Conservation (phyloP, 1,140 invertebrate species). For the Drosophila cardini region DNA sequence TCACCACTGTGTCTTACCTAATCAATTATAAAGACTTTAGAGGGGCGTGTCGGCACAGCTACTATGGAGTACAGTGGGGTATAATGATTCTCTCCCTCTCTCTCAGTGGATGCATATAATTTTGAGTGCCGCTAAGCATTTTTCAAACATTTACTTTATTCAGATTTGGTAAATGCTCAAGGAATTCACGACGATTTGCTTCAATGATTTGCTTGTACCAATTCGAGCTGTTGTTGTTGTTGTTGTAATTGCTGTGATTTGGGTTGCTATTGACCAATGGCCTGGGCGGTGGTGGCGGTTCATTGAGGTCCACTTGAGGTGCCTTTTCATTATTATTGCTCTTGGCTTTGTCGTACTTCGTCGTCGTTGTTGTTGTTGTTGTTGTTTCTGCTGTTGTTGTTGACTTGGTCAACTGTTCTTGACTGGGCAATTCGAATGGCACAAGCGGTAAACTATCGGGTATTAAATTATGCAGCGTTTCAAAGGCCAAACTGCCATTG, state of each 20-base stretch:
- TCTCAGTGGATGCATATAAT: neutral
- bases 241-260: too few relatives aligned
- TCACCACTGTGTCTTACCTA: conserved; percentile 53
- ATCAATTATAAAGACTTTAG: conserved; percentile 35
- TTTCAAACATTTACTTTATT: conserved; percentile 46
- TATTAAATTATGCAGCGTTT: conserved; percentile 65
- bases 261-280: conserved; percentile 46
- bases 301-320: conserved; percentile 41
- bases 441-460: conserved; percentile 69
- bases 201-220: conserved; percentile 75
- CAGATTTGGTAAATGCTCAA: conserved; percentile 67
- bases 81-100: neutral
- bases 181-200: conserved; percentile 76
- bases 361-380: conserved; percentile 10
- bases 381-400: conserved; percentile 1
- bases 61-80: conserved; percentile 11
- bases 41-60: conserved; percentile 38
- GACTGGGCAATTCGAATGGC: conserved; percentile 64
- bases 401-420: conserved; percentile 26
- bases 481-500: conserved; percentile 52
- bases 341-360: conserved; percentile 64
- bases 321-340: conserved; percentile 73
- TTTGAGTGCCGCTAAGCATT: neutral
- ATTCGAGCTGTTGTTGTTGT: conserved; percentile 28
- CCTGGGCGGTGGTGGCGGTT: conserved; percentile 39